A percentile compares a stretch with the other conserved stretches of the same genome.
These are phyloP conservation scores for Onychorhynchus coronatus DNA, from an alignment of 2,113 vertebrate genomes.

Conservation along the genomic window DNA sequence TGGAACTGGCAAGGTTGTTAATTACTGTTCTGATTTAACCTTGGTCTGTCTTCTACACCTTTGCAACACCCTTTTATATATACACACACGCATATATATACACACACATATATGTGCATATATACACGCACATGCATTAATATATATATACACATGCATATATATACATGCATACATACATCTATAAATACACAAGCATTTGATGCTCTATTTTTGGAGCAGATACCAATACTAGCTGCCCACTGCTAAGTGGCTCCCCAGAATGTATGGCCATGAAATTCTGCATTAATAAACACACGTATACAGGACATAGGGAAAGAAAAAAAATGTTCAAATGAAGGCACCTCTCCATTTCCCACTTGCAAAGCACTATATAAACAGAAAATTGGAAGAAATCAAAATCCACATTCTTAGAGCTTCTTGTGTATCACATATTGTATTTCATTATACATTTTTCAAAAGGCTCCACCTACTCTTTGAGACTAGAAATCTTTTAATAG, in stretches of 20 bases:
- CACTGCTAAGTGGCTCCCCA: not conserved
- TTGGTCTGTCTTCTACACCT: not conserved
- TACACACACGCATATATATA: too few species aligned
- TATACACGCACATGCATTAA: not conserved
- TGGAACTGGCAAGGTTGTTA: not conserved
- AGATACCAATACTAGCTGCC: slow-evolving; percentile 20
- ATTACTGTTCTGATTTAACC: not conserved
- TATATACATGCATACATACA: not conserved
- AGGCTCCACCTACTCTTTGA: slow-evolving; percentile 26
- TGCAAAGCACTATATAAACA: not conserved
- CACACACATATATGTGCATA: not conserved
- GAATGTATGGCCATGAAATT: not conserved
- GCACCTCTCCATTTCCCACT: not conserved
- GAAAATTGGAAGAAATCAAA: not conserved
- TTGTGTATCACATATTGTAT: not conserved
- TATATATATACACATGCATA: not conserved
- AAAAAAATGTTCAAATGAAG: not conserved
- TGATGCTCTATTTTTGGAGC: slow-evolving; percentile 24
- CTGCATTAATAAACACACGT: not conserved
- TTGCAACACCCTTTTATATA: not conserved
- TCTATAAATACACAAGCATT: not conserved
- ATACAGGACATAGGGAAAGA: not conserved
- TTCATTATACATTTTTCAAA: slow-evolving; percentile 24
- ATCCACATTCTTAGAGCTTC: not conserved
- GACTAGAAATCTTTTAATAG: slow-evolving; percentile 50